phyloP scores from a whole-genome alignment of 2,113 vertebrate species.

The Anarrhichthys ocellatus region DNA sequence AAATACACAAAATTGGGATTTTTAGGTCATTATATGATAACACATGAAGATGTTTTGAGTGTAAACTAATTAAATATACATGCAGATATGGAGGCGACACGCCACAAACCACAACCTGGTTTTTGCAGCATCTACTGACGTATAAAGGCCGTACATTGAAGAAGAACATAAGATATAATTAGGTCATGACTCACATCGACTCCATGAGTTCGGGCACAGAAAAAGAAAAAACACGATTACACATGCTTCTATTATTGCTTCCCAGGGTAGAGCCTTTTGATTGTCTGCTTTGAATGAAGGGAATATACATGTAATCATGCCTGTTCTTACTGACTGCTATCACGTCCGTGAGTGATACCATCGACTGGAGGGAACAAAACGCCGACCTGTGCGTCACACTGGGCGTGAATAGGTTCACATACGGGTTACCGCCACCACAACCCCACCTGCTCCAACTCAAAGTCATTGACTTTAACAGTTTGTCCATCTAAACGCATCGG shows the following conservation, averaged over 20 bases:
- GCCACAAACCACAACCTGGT: slow-evolving; percentile 53
- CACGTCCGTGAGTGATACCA: slow-evolving; percentile 41
- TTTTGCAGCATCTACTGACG: slow-evolving; percentile 2
- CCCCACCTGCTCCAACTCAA: not conserved
- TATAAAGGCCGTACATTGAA: slow-evolving; percentile 4
- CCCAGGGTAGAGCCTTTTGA: slow-evolving; percentile 32
- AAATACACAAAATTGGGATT: not conserved
- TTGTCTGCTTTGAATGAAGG: slow-evolving; percentile 57
- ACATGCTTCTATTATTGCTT: slow-evolving; percentile 49
- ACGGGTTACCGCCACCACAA: not conserved
- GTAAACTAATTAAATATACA: not conserved
- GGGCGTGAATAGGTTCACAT: slow-evolving; percentile 27
- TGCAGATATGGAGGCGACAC: not conserved
- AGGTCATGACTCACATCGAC: slow-evolving; percentile 12
- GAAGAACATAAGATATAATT: slow-evolving; percentile 4
- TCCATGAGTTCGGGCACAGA: slow-evolving; percentile 29
- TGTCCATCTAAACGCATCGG: not conserved
- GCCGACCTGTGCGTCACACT: slow-evolving; percentile 13
- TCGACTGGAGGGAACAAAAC: slow-evolving; percentile 21
- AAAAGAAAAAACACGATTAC: slow-evolving; percentile 27
- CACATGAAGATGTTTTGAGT: not conserved
- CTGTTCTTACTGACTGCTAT: slow-evolving; percentile 29
- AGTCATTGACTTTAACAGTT: not conserved
- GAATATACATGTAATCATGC: slow-evolving; percentile 54
- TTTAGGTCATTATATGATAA: not conserved